Conservation (phyloP, 2,797 vertebrate species). For the Crocidura indochinensis region DNA sequence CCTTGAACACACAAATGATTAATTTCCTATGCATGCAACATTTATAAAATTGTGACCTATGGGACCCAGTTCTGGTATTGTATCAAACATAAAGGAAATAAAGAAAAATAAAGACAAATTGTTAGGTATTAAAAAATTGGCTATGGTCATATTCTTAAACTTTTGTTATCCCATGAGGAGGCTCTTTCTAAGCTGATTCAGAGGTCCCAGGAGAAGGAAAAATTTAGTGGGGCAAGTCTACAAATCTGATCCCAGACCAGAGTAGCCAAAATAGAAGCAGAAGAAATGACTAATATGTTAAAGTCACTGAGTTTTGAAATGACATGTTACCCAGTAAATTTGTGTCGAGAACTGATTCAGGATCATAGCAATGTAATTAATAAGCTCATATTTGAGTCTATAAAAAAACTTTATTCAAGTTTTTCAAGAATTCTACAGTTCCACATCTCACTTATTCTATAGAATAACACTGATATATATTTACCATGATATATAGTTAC, state of each 20-base stretch:
- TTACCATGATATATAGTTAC: not conserved
- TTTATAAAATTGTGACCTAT: not conserved
- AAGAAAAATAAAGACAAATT: not conserved
- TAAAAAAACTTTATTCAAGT: not conserved
- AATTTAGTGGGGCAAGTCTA: not conserved
- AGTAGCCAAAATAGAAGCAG: not conserved
- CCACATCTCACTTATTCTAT: not conserved
- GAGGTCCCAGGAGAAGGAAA: not conserved
- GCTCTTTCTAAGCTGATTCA: not conserved
- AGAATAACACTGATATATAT: not conserved
- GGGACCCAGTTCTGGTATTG: not conserved
- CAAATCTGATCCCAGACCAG: not conserved
- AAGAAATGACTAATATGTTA: not conserved
- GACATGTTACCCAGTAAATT: slow-evolving; percentile 30
- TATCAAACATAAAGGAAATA: not conserved
- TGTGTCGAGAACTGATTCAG: not conserved
- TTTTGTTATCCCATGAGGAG: not conserved
- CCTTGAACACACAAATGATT: not conserved
- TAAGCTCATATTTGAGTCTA: not conserved
- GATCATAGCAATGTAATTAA: not conserved
- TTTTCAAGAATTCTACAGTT: slow-evolving; percentile 19
- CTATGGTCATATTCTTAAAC: not conserved
- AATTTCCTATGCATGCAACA: not conserved
- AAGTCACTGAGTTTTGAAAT: not conserved
- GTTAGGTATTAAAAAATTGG: not conserved